Conservation (phyloP, 2,888 invertebrate genomes). For the Pherbina coryleti region DNA sequence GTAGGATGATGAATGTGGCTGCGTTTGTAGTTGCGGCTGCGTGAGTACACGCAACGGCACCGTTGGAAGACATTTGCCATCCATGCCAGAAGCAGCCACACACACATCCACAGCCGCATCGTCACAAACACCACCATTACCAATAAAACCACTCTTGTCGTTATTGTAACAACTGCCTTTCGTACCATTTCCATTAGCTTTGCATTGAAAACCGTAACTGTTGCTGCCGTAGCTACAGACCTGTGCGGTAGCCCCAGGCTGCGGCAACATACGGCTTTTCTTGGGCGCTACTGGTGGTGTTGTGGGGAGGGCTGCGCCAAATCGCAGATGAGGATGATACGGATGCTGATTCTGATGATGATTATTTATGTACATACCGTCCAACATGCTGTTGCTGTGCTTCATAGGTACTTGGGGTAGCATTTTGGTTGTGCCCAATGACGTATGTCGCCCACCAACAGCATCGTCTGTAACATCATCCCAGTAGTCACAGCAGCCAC, state of each 20-base stretch:
- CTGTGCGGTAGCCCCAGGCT: constrained; percentile 23
- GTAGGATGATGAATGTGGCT: constrained; percentile 37
- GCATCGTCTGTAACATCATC: constrained; percentile 37
- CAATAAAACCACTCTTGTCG: constrained; percentile 2
- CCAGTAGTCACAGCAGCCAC: constrained; percentile 18
- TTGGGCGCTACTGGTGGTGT: constrained; percentile 55
- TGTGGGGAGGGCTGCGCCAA: constrained; percentile 58
- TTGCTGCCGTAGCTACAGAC: constrained; percentile 23
- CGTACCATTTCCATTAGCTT: constrained; percentile 33
- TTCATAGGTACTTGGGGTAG: constrained; percentile 59
- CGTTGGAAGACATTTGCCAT: constrained; percentile 70
- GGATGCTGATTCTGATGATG: constrained; percentile 37
- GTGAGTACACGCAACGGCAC: constrained; percentile 57
- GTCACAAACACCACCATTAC: constrained; percentile 40
- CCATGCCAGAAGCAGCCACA: constrained; percentile 67
- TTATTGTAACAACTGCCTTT: constrained; percentile 44
- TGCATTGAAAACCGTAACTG: constrained; percentile 26
- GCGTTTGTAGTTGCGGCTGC: constrained; percentile 51
- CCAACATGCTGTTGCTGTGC: constrained; percentile 58
- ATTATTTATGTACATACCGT: constrained; percentile 59
- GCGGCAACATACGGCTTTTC: constrained; percentile 34
- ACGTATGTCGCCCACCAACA: not conserved
- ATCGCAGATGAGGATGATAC: constrained; percentile 47
- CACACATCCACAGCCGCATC: constrained; percentile 39
- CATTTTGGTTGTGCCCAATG: constrained; percentile 51